These are phyloP conservation scores for Pteronura brasiliensis DNA, from an alignment of 2,113 vertebrate genomes.

Conservation along the genomic window DNA sequence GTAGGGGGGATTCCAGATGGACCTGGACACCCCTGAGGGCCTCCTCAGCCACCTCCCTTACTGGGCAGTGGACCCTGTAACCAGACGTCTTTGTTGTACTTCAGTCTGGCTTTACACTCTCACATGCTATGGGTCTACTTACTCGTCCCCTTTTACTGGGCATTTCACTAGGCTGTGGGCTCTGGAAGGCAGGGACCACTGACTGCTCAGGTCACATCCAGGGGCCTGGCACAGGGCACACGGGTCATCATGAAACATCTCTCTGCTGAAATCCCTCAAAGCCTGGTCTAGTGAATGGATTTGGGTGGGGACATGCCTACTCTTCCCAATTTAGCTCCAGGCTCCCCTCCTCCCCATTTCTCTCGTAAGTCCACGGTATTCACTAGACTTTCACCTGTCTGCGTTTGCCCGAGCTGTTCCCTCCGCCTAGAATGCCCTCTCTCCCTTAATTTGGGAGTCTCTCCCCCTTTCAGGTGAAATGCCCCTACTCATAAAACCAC, in stretches of 20 bases:
- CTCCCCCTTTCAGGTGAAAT: background rate
- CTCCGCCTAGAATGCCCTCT: background rate
- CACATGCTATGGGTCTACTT: too few species aligned
- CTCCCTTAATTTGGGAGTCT: background rate
- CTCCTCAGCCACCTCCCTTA: background rate
- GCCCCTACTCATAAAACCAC: background rate
- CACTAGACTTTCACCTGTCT: background rate
- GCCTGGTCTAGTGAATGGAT: background rate
- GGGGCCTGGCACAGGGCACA: background rate
- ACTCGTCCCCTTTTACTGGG: background rate
- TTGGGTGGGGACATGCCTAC: background rate
- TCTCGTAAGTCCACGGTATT: background rate
- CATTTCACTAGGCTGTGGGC: background rate
- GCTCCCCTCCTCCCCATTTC: background rate
- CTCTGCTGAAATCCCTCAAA: background rate
- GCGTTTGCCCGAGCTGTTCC: background rate
- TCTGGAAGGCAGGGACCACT: background rate
- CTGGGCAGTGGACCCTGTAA: background rate
- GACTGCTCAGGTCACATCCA: fast-evolving
- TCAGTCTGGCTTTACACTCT: background rate
- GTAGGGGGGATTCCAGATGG: background rate
- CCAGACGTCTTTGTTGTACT: fast-evolving
- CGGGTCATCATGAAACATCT: background rate
- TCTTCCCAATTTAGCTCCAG: background rate
- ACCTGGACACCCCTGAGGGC: background rate